A percentile compares a stretch with the other conserved stretches of the same genome.
Evolutionary conservation across 2,888 invertebrate species (phyloP).

Genomic region (Orgyia antiqua): DNA sequence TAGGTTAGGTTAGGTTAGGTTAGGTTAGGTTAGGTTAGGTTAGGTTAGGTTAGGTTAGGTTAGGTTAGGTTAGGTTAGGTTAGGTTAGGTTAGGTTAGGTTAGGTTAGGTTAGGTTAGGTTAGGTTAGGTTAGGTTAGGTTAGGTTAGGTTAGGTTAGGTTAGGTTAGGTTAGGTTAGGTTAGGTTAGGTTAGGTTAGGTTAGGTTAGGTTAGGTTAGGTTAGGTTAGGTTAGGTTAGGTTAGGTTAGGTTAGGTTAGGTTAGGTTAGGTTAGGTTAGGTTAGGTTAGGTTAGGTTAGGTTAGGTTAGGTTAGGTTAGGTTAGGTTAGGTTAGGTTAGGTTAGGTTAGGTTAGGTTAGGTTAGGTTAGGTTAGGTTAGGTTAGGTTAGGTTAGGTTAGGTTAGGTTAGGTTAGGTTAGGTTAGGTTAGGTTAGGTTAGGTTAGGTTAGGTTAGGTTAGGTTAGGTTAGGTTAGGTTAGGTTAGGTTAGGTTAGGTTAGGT

Average conservation of each 20-base stretch:
- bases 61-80: conserved; percentile 5
- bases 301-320: conserved; percentile 12
- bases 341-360: conserved; percentile 11
- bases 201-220: conserved; percentile 11
- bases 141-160: conserved; percentile 24
- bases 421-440: conserved; percentile 10
- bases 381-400: conserved; percentile 8
- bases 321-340: conserved; percentile 11
- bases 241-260: conserved; percentile 9
- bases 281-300: conserved; percentile 12
- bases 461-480: neutral
- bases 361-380: conserved; percentile 7
- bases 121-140: conserved; percentile 25
- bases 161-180: conserved; percentile 25
- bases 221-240: conserved; percentile 8
- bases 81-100: conserved; percentile 5
- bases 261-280: conserved; percentile 12
- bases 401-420: conserved; percentile 10
- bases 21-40: conserved; percentile 5
- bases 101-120: conserved; percentile 21
- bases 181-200: conserved; percentile 4
- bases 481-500: too few relatives aligned
- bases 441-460: conserved; percentile 7
- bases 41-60: conserved; percentile 5
- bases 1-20: conserved; percentile 5